Conservation (phyloP, 2,797 vertebrate species). For the Bradypus variegatus region DNA sequence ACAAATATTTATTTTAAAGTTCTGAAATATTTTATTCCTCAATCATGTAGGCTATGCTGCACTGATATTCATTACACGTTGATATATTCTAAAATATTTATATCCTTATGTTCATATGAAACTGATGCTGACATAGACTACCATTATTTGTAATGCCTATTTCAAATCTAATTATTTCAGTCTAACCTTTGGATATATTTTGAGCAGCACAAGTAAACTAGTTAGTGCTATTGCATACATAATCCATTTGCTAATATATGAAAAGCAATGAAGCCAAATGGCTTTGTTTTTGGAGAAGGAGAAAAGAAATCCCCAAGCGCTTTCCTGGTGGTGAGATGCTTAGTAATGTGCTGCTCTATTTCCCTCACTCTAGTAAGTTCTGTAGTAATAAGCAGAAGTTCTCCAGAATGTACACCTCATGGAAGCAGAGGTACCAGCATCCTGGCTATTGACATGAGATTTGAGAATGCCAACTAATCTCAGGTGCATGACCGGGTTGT, state of each 20-base stretch:
- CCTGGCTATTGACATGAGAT: constrained; percentile 81
- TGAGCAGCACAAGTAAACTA: constrained; percentile 45
- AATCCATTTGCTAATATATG: constrained; percentile 49
- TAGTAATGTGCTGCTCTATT: constrained; percentile 83
- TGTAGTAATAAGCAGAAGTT: constrained; percentile 97
- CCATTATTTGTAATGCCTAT: constrained; percentile 13
- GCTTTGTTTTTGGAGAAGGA: constrained; percentile 55
- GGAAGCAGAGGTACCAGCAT: constrained; percentile 95
- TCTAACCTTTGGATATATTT: constrained; percentile 44
- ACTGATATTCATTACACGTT: constrained; percentile 3
- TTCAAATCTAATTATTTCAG: constrained; percentile 43
- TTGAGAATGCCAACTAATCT: constrained; percentile 94
- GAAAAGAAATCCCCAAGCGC: constrained; percentile 69
- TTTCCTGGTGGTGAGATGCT: constrained; percentile 74
- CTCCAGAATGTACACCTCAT: constrained; percentile 90
- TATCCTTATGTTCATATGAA: constrained; percentile 1
- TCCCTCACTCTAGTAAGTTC: constrained; percentile 93
- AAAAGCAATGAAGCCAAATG: constrained; percentile 56
- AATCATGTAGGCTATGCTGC: neutral
- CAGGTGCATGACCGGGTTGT: constrained; percentile 86
- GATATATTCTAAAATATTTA: neutral
- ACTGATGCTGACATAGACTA: neutral
- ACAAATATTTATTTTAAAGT: constrained; percentile 24
- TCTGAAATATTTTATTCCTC: constrained; percentile 20
- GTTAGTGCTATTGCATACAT: constrained; percentile 11